Base-by-base conservation (phyloP, 2,797 vertebrate genomes). In the Gadopsis marmoratus region DNA sequence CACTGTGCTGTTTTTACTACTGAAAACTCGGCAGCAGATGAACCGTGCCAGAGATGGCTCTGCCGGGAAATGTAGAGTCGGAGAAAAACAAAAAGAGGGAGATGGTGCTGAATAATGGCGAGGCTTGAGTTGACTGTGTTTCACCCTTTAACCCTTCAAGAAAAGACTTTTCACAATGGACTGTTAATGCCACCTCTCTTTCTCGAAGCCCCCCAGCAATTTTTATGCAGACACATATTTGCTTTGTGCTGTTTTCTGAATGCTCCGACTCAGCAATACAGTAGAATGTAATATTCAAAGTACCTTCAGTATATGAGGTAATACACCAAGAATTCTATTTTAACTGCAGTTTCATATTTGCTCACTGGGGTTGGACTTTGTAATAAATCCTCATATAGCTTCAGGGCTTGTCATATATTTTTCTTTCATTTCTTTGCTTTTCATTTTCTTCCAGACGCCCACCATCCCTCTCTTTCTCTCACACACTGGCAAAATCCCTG, bases 371-470 rank as follows among this genome's bases (percentile, higher is more conserved):
- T 79, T 79, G 79, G 82, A 90, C 79, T 85, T 83, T 73, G 83
- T 87, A 88, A 91, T 91, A 90, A 90, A 91, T 92, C 84, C 74
- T 69, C 84, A 86, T 77, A 68, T 68, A 79, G 86, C 89, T 86
- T 43, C 43, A 1, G 82, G 90, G 74, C 71, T 82, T 79, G 80
- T 90, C 74, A 69, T 80, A 72, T 88, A 73, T 90, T 82, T 80
- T 88, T 80, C 73, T 88, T 86, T 83, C 48, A 85, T 85, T 86
- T 82, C 80, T 87, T 89, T 88, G 82, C 76, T 89, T 88, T 88
- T 84, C 76, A 78, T 83, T 91, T 91, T 84, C 72, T 79, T 76
- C 73, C 81, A 69, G 76, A 87, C 69, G 23, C 76, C 86, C 64
- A 39, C 73, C 80, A 23, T 78, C 74, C 35, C 54, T 74, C 77